phyloP scores from a whole-genome alignment of 2,113 vertebrate genomes.

The Formicarius rufipectus region DNA sequence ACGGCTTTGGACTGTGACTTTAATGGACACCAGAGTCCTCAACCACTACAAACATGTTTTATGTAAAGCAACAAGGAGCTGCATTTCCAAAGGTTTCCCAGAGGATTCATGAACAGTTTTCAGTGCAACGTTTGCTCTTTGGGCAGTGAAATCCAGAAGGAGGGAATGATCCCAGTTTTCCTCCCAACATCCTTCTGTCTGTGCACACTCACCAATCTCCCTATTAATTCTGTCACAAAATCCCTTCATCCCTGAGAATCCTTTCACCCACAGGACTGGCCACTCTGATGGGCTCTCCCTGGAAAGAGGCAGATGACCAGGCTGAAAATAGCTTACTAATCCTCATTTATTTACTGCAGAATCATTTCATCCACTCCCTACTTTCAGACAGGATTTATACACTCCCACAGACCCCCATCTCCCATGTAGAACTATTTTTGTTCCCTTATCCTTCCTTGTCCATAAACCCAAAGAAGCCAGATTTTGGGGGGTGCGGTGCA shows the following conservation, averaged over 20 bases:
- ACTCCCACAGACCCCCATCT: not conserved
- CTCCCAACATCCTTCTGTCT: not conserved
- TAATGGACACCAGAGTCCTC: not conserved
- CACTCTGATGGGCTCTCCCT: not conserved
- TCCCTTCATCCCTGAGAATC: not conserved
- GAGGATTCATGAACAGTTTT: not conserved
- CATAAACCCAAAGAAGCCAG: too few relatives aligned
- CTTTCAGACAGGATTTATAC: not conserved
- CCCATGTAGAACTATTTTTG: rapidly evolving
- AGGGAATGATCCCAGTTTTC: not conserved
- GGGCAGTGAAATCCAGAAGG: not conserved
- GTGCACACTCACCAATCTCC: not conserved
- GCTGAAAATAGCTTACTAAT: not conserved
- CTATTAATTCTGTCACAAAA: not conserved
- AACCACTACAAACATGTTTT: not conserved
- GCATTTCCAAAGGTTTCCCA: not conserved
- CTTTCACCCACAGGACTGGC: not conserved
- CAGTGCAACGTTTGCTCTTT: rapidly evolving
- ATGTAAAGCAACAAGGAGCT: not conserved
- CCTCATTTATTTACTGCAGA: not conserved
- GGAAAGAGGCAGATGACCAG: not conserved
- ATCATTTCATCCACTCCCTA: not conserved
- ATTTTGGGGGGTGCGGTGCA: rapidly evolving
- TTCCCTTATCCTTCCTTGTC: not conserved
- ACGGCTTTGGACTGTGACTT: not conserved